Base-by-base conservation (phyloP, 2,113 vertebrate species). In the Piaya cayana region DNA sequence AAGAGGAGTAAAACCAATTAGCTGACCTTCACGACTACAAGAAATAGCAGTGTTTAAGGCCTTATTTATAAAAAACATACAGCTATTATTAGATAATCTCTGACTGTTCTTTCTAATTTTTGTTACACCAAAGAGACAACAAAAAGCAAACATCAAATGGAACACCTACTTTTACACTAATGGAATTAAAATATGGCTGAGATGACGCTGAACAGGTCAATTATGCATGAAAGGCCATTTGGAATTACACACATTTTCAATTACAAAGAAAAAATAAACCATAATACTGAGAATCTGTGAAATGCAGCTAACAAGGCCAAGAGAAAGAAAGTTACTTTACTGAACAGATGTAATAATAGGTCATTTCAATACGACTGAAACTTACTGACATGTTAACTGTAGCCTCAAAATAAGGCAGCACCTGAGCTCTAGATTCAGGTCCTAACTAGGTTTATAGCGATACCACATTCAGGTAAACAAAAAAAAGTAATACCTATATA, bases 1-100 rank as follows among this genome's bases (percentile, higher is more conserved):
- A 4, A 34, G 22, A 87, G 39, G 8, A 82, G 39, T 32, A 58
- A 36, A 95, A 50, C 82, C 53, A 80, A 94, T 90, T 86, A 92
- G 78, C 50, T 39, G 80, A 86, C 30, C 76, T 67, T 37, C 11
- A 67, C 12, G 70, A 27, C 27, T 15, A 18, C 45, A 55, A 23
- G 39, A 26, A 72, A 88, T 76, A 3, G 23, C 23, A 56, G 69
- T 34, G 37, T 5, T 34, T 20, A 25, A 53, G 27, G 53, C 30
- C 11, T 83, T 65, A 49, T 45, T 90, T 91, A 58, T 74, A 62
- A 70, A 62, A 74, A 86, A 32, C 9, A 50, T 45, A 3, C n/a
- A 63, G 82, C 55, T 92, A 75, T 77, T 69, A 26, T 74, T 67
- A 70, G 80, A 43, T n/a, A 12, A 88, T 59, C 42, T 43, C 17